Base-by-base conservation (phyloP, 2,888 invertebrate genomes). In the Pasiphila rectangulata region DNA sequence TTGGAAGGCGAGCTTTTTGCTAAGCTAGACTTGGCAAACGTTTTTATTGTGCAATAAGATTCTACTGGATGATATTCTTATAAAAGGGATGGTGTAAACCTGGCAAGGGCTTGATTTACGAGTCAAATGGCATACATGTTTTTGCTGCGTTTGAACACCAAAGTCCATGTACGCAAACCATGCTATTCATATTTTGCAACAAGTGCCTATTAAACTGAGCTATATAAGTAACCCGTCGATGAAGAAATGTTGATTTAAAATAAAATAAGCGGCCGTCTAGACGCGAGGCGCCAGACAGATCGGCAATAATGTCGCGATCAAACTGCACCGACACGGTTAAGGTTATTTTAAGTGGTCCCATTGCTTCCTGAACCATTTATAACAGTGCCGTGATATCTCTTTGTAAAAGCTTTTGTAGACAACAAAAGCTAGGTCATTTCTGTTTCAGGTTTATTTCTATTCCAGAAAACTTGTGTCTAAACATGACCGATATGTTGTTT, bases 311-410 rank as follows among this genome's bases (percentile, higher is more conserved):
- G 61, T 49, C 53, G 46, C 58, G 65, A 67, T 68, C 69, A 45
- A 64, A 61, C 64, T 59, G 66, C 67, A 60, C 53, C 62, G 59
- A 51, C 51, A 49, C 61, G 61, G 57, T 61, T 63, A 64, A 53
- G 60, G 68, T 69, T 73, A 74, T 75, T 75, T 75, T 67, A 72
- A 72, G 61, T 67, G 57, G 54, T 45, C 54, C 58, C 60, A 57
- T 56, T 57, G 64, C 64, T 75, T 76, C 72, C 74, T 73, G 67
- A 63, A 64, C 57, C 51, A 59, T 65, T 63, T 59, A 61, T 67
- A 51, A 54, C 40, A 32, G 35, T 46, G 48, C 49, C 54, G 43
- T 54, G 49, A 49, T 39, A 52, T 25, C 51, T 46, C 17, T 32
- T 41, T 39, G 17, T 36, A 12, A 32, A 30, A 56, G 13, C 5